Base-by-base conservation (phyloP, 2,888 invertebrate species). In the Actias luna region DNA sequence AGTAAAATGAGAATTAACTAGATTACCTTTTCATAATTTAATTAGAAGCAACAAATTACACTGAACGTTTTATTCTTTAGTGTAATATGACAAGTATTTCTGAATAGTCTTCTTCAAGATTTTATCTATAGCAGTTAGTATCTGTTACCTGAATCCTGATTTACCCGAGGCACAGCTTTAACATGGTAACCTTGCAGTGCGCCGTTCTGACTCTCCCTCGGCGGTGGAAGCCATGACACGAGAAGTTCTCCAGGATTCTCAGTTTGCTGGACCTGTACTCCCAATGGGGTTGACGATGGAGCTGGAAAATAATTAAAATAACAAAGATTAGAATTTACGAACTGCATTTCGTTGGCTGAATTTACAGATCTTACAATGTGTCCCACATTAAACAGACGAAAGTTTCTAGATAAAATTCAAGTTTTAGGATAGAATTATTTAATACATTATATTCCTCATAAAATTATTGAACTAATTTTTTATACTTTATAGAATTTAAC, bases 131-230 rank as follows among this genome's bases (percentile, higher is more conserved):
- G 25, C 2, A 25, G 14, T 52, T 29, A 25, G 22, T 18, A 22
- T n/a, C 5, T 29, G 0, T 46, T 74, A 90, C 92, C 87, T 65
- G 84, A 72, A 67, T 90, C 87, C 5, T 83, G 84, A 58, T 76
- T 82, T 1, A 84, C 80, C 42, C 87, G 87, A 0, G 93, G 93
- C 0, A 87, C 82, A 35, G 92, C 92, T 55, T 86, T 90, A 0
- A 93, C 85, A n/a, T 90, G 85, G 62, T 92, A 93, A 0, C 93
- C 93, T 59, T 90, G 89, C 0, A 93, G 70, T 0, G 76, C 76
- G 0, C 92, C 93, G 59, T 92, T 88, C 36, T 88, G 88, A 0
- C 83, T 85, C 60, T 91, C 92, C 22, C 84, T 67, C 0, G 89
- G 86, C 0, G 93, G 93, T 0, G 90, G 87, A 0, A 88, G 75